Conservation (phyloP, 2,888 invertebrate species). For the Plutella xylostella region DNA sequence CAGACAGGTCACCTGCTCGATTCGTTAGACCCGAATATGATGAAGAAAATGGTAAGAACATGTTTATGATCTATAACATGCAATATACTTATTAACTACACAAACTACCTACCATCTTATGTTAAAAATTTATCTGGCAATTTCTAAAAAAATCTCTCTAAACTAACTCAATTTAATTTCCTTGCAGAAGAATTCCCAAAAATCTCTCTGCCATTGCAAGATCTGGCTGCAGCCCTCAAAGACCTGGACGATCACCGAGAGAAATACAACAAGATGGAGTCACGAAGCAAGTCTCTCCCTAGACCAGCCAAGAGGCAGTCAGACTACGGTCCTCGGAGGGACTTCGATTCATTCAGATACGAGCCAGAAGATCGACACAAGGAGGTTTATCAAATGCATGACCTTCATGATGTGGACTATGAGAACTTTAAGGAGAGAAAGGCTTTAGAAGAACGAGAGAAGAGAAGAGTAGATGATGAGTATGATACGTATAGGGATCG, state of each 20-base stretch:
- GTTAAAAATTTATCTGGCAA: background rate
- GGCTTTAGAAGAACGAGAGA: constrained; percentile 35
- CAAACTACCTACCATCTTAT: background rate
- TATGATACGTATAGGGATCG: constrained; percentile 32
- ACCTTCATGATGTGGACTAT: constrained; percentile 52
- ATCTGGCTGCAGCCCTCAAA: constrained; percentile 52
- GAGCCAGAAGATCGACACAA: constrained; percentile 48
- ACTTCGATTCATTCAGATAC: constrained; percentile 38
- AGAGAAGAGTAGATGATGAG: constrained; percentile 28
- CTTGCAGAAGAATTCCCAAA: constrained; percentile 52
- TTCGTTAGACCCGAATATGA: too few relatives aligned
- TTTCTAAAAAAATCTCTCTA: background rate
- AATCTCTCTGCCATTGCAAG: constrained; percentile 54
- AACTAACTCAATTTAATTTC: background rate
- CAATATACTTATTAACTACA: too few relatives aligned
- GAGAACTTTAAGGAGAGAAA: constrained; percentile 64
- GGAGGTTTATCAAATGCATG: constrained; percentile 57
- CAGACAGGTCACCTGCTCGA: too few relatives aligned
- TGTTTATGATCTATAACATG: background rate
- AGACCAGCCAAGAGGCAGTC: constrained; percentile 39
- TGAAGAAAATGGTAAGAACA: constrained; percentile 40
- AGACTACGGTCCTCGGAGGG: constrained; percentile 42
- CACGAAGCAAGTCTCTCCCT: constrained; percentile 52
- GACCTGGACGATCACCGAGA: constrained; percentile 49
- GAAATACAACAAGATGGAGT: constrained; percentile 36